Percentiles rank a stretch among this genome's conserved stretches.
Evolutionary conservation across 2,888 invertebrate genomes (phyloP).

Genomic region (Capitulum mitella): DNA sequence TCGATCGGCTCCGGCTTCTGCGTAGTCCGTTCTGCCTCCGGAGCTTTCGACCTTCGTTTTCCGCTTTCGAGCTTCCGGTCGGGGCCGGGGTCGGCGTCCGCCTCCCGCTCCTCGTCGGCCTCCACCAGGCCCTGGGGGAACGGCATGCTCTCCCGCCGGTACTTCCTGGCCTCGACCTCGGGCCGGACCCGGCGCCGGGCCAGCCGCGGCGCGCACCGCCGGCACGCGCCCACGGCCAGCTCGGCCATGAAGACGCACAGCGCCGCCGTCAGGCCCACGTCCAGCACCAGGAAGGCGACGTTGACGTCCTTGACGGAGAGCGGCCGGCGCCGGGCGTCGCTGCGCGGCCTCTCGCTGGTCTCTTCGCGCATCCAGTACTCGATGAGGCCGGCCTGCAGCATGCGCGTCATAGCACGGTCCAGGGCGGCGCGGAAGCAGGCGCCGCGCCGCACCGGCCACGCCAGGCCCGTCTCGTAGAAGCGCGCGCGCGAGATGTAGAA

Average conservation of each 20-base stretch:
- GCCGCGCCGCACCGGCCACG: background rate
- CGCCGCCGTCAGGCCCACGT: background rate
- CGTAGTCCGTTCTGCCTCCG: too few relatives aligned
- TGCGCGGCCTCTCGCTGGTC: background rate
- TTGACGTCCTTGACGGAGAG: background rate
- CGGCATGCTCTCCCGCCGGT: too few relatives aligned
- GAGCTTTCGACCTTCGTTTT: too few relatives aligned
- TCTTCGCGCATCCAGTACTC: background rate
- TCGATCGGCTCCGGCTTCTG: too few relatives aligned
- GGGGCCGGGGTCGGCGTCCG: too few relatives aligned
- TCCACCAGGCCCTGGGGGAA: too few relatives aligned
- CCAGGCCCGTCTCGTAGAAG: conserved; percentile 15
- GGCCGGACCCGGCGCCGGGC: background rate
- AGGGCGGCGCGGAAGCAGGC: background rate
- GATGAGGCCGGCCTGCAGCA: background rate
- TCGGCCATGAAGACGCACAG: background rate
- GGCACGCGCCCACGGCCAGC: background rate
- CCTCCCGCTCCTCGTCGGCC: too few relatives aligned
- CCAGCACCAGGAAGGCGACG: background rate
- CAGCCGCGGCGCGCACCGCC: background rate
- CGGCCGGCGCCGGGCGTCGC: background rate
- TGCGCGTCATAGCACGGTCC: background rate
- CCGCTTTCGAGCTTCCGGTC: too few relatives aligned
- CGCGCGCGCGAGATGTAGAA: background rate
- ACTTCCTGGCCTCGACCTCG: too few relatives aligned